Conservation (phyloP, 1,140 invertebrate genomes). For the Drosophila pallidifrons region DNA sequence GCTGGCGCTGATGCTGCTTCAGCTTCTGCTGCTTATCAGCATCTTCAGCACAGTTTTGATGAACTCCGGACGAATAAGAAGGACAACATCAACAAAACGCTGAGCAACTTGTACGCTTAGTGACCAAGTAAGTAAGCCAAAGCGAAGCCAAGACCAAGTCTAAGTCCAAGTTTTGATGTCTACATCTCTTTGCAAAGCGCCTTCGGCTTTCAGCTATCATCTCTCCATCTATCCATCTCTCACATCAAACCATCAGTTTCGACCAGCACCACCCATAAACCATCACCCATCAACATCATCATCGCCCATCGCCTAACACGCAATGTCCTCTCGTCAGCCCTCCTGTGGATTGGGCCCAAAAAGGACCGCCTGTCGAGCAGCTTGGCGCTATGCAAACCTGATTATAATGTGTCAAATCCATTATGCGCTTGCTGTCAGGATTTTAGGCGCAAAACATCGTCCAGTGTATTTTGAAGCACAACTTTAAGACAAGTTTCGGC, state of each 20-base stretch:
- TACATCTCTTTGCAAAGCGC: slow-evolving; percentile 32
- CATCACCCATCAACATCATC: slow-evolving; percentile 8
- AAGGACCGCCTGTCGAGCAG: slow-evolving; percentile 17
- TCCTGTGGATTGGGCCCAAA: slow-evolving; percentile 27
- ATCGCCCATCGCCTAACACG: neutral
- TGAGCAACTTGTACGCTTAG: slow-evolving; percentile 36
- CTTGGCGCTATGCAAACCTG: slow-evolving; percentile 72
- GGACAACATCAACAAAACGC: slow-evolving; percentile 23
- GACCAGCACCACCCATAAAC: neutral
- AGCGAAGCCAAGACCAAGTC: too few species aligned
- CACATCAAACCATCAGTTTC: neutral
- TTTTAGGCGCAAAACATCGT: slow-evolving; percentile 61
- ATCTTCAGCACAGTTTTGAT: slow-evolving; percentile 44
- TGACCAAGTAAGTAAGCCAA: slow-evolving; percentile 67
- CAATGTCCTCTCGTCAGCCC: slow-evolving; percentile 2
- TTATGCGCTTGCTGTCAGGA: slow-evolving; percentile 78
- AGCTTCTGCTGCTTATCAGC: slow-evolving; percentile 58
- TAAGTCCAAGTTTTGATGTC: slow-evolving; percentile 53
- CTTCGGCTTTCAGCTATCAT: slow-evolving; percentile 35
- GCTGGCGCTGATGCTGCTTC: neutral
- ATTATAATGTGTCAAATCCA: slow-evolving; percentile 85
- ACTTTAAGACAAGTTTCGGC: slow-evolving; percentile 59
- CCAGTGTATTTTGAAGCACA: slow-evolving; percentile 31
- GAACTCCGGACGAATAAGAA: slow-evolving; percentile 35
- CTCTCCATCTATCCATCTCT: slow-evolving; percentile 20